Evolutionary conservation across 2,888 invertebrate genomes (phyloP).

Genomic region (Fragum whitleyi): DNA sequence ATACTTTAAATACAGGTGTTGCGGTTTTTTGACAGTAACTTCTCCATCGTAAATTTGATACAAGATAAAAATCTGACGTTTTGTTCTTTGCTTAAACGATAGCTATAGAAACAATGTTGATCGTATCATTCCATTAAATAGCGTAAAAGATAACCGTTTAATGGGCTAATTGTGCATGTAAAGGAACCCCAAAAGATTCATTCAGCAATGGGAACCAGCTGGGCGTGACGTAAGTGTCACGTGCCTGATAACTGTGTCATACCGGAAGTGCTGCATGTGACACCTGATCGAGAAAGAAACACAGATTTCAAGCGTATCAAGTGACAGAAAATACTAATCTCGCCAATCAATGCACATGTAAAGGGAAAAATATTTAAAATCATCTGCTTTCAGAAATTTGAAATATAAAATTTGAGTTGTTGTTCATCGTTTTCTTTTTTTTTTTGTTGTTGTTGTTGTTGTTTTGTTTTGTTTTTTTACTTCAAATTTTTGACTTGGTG

Average conservation of each 20-base stretch:
- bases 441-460: too few species aligned
- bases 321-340: neutral
- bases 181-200: constrained; percentile 7
- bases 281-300: constrained; percentile 1
- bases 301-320: neutral
- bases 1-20: constrained; percentile 6
- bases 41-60: neutral
- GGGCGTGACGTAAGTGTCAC: constrained; percentile 18
- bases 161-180: constrained; percentile 20
- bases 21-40: neutral
- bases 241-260: constrained; percentile 6
- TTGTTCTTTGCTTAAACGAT: constrained; percentile 11
- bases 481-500: too few species aligned
- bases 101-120: constrained; percentile 9
- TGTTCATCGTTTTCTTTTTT: too few species aligned
- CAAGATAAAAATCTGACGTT: constrained; percentile 2
- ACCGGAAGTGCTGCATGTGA: constrained; percentile 19
- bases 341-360: too few species aligned
- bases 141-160: constrained; percentile 13
- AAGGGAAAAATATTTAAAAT: too few species aligned
- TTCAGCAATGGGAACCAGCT: constrained; percentile 1
- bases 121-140: neutral
- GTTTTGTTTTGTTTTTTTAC: too few species aligned
- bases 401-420: too few species aligned
- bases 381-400: too few species aligned